Base-by-base conservation (phyloP, 2,888 invertebrate genomes). In the Polyommatus icarus region DNA sequence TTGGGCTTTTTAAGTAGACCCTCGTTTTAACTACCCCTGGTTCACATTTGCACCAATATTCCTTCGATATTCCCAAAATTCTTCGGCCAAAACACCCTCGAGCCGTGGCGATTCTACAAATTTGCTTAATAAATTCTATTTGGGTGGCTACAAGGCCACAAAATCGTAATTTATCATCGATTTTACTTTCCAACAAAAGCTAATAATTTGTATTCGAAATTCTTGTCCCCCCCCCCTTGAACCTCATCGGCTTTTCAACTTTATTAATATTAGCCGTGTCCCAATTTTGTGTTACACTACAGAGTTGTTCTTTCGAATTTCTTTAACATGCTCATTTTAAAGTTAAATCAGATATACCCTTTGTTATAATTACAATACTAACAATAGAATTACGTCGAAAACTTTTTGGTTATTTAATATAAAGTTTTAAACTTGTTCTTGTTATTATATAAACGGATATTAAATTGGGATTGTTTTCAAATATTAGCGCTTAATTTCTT, bases 81-180 rank as follows among this genome's bases (percentile, higher is more conserved):
- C 81, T 82, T 79, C 78, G 80, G 79, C 78, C 79, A 57, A 71
- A 79, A 77, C 78, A 81, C 79, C 83, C 83, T 79, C 77, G 77
- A 79, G 79, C 81, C 80, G 82, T 78, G 82, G 84, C 84, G 85
- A 85, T 88, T 87, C 85, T 87, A 89, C 87, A 83, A 86, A 87
- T 86, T 89, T 87, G 88, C 86, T 87, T 88, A 86, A 87, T 86
- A 86, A 89, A 87, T 87, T 88, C 85, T 84, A 85, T 87, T 88
- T 84, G 86, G 87, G 85, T 87, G 87, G 84, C 76, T 83, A 84
- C 87, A 89, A 87, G 87, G 87, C 86, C 87, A 85, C 86, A 84
- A 84, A 87, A 88, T 87, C 84, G 84, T 88, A 88, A 90, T 90
- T 90, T 90, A 90, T 87, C 87, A 89, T 89, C 86, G 87, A 86